Base-by-base conservation (phyloP, 2,888 invertebrate species). In the Sinhomidia bicolor region DNA sequence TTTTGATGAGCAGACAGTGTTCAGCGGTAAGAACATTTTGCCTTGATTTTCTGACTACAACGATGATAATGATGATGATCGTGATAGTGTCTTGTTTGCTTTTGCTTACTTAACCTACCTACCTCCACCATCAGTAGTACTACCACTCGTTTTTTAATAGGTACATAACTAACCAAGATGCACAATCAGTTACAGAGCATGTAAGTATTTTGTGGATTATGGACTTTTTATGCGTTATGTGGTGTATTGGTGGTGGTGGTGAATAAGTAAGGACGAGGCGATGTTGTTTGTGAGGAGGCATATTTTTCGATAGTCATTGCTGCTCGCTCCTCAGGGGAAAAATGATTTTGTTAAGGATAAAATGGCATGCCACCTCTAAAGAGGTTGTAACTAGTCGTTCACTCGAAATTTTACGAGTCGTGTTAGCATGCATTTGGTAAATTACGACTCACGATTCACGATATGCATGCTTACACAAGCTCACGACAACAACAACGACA, bases 331-430 rank as follows among this genome's bases (percentile, higher is more conserved):
- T 68, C 65, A 47, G 79, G 78, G 88, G 88, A 88, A 84, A 84
- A 83, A 71, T 88, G 84, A 88, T 88, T 88, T 74, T 78, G 36
- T 83, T 76, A 79, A 84, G 79, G 57, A 84, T 84, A 84, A 88
- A 78, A 78, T 78, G 54, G 76, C 76, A 51, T 88, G 88, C 88
- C 79, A 84, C 71, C 71, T 88, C 79, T 84, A 51, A 88, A 71
- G 84, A 79, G 84, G 83, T 71, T 88, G 84, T 82, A 79, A 76
- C 87, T 87, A 76, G 81, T 76, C 83, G 88, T 84, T 88, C 88
- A 88, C 41, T 84, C 88, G 82, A 84, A 62, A 68, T 88, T 88
- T 88, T 83, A 88, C 29, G 54, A 78, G 29, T 78, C 76, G 54
- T 54, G 76, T 78, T 51, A 78, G 76, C 76, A 78, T 78, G 76